Percentiles rank a stretch among this genome's conserved stretches.
Conservation (phyloP, 2,888 invertebrate species). For the Anthophora plumipes region DNA sequence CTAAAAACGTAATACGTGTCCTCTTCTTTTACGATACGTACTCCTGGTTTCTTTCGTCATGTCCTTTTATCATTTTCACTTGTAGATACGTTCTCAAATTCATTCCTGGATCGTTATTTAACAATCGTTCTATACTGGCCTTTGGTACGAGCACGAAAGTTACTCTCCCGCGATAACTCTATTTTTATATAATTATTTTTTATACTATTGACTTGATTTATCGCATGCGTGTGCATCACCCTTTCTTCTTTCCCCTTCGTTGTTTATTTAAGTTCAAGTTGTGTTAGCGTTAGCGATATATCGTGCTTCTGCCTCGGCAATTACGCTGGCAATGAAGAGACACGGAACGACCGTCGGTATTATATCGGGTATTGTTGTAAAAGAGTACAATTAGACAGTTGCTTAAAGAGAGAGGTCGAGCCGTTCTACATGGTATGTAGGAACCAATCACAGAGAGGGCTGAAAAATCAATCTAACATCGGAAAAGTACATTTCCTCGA, state of each 20-base stretch:
- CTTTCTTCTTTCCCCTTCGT: not conserved
- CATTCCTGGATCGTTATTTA: not conserved
- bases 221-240: not conserved
- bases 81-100: not conserved
- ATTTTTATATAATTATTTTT: slow-evolving; percentile 20
- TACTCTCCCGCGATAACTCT: slow-evolving; percentile 8
- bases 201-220: slow-evolving; percentile 2
- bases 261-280: slow-evolving; percentile 2
- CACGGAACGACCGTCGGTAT: slow-evolving; percentile 26
- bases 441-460: not conserved
- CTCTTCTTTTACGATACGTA: too few relatives aligned
- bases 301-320: slow-evolving; percentile 31
- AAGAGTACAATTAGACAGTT: slow-evolving; percentile 53
- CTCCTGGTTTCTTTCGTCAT: not conserved
- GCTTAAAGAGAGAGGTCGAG: slow-evolving; percentile 29
- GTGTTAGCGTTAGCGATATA: slow-evolving; percentile 33
- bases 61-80: not conserved
- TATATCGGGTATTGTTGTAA: slow-evolving; percentile 36
- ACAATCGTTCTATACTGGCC: slow-evolving; percentile 17
- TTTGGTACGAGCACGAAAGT: slow-evolving; percentile 40
- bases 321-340: slow-evolving; percentile 30
- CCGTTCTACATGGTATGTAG: slow-evolving; percentile 3
- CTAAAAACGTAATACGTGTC: too few relatives aligned
- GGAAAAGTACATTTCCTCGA: slow-evolving; percentile 10
- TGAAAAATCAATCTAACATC: slow-evolving; percentile 9